phyloP scores from a whole-genome alignment of 1,140 invertebrate genomes.

The Harpegnathos saltator region DNA sequence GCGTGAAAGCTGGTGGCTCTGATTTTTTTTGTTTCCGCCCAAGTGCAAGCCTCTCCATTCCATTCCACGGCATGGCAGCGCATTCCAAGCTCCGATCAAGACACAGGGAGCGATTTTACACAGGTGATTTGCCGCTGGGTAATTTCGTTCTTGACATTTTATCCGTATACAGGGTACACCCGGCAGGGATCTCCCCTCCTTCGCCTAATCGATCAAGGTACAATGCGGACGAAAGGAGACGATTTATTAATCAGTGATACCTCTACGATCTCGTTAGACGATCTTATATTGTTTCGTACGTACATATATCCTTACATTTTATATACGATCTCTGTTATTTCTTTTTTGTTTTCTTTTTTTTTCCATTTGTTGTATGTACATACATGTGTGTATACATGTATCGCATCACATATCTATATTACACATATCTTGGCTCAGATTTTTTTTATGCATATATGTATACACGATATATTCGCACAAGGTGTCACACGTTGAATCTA shows the following conservation, averaged over 20 bases:
- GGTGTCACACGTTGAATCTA: neutral
- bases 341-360: too few species aligned
- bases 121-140: neutral
- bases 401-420: slow-evolving; percentile 1
- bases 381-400: too few species aligned
- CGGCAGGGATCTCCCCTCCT: neutral
- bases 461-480: slow-evolving; percentile 8
- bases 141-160: slow-evolving; percentile 31
- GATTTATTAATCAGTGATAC: slow-evolving; percentile 29
- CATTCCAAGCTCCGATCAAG: slow-evolving; percentile 74
- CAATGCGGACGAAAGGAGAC: neutral
- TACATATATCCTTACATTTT: slow-evolving; percentile 11
- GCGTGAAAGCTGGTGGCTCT: slow-evolving; percentile 67
- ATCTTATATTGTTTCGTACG: slow-evolving; percentile 22
- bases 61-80: slow-evolving; percentile 69
- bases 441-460: slow-evolving; percentile 8
- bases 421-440: neutral
- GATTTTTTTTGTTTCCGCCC: slow-evolving; percentile 46
- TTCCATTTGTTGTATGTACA: neutral
- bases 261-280: neutral
- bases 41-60: slow-evolving; percentile 71
- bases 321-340: slow-evolving; percentile 17
- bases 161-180: neutral
- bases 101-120: slow-evolving; percentile 39
- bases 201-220: neutral